Evolutionary conservation across 2,888 invertebrate species (phyloP), one percentile per base, ranked within the genome.

Genomic region (Imbricaverruca yamaguchii): DNA sequence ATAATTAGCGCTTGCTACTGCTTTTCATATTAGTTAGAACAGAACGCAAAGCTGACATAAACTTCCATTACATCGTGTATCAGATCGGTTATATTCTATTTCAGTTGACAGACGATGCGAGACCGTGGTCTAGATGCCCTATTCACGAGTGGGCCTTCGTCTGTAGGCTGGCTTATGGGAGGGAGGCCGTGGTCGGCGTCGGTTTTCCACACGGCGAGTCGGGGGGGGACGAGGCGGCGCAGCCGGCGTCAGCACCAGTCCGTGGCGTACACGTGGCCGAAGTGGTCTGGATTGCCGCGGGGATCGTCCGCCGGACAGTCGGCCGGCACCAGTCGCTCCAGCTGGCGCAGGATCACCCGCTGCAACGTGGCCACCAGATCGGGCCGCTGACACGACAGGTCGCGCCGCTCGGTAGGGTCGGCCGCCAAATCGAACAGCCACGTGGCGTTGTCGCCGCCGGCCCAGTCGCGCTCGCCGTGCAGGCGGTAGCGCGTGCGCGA

Each of bases 221-320:
- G 4, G 39, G 39, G n/a, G n/a, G n/a, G 39, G 39, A 39, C 39
- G 39, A 39, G 4, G 39, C 39, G 4, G 39, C 39, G 39, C 39
- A 39, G 4, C 39, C 39, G 39, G 39, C 39, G 1, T 59, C 59
- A 18, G 53, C 83, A 83, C 83, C 83, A 83, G n/a, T 82, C 83
- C 12, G 83, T 83, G 25, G 81, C 80, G 82, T 81, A 83, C n/a
- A 82, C 65, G n/a, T 80, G 79, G 9, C 77, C 80, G 18, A 25
- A 83, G 81, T 80, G n/a, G 12, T 23, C 15, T 12, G 83, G 83
- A n/a, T 77, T 80, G 25, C 77, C 82, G 10, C 21, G 63, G 15
- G 56, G 56, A 39, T 65, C 83, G 12, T 81, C 59, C 8, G 80
- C n/a, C 7, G 53, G 69, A 1, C 79, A 57, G 25, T 83, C 82